phyloP scores from a whole-genome alignment of 2,113 vertebrate species.

The Bos indicus region DNA sequence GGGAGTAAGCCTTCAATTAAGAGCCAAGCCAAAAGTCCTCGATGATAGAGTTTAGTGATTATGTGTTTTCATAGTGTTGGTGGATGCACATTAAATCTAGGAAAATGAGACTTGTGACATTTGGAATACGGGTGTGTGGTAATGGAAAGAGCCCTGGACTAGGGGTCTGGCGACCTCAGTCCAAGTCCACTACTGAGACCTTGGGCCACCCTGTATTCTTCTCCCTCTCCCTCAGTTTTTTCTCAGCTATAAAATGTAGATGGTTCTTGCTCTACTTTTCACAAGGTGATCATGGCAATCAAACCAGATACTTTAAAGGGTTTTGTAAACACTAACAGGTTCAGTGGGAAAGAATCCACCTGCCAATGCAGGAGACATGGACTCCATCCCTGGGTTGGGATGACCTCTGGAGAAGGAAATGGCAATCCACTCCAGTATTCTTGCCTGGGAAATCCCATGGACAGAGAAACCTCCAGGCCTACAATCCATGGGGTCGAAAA shows the following conservation, averaged over 20 bases:
- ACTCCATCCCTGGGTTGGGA: neutral
- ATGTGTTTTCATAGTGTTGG: constrained; percentile 1
- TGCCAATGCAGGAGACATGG: neutral
- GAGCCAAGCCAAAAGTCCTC: constrained; percentile 32
- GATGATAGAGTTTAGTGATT: neutral
- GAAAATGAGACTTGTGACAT: constrained; percentile 31
- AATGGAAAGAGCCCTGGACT: neutral
- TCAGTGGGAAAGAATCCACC: neutral
- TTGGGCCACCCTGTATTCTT: neutral
- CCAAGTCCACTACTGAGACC: neutral
- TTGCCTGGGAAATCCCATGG: neutral
- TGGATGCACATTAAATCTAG: neutral
- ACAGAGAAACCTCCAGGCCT: neutral
- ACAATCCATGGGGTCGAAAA: neutral
- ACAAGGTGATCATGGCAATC: neutral
- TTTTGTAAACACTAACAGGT: neutral
- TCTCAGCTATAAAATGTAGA: neutral
- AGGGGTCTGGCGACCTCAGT: neutral
- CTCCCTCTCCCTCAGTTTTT: neutral
- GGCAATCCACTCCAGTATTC: neutral
- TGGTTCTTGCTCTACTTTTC: neutral
- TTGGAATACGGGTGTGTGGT: neutral
- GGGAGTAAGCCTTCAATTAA: constrained; percentile 49
- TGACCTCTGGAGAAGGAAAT: neutral
- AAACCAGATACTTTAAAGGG: neutral